Evolutionary conservation across 64 coral and sea anemone genomes (phyloP).

Genomic region (Astreopora myriophthalma): DNA sequence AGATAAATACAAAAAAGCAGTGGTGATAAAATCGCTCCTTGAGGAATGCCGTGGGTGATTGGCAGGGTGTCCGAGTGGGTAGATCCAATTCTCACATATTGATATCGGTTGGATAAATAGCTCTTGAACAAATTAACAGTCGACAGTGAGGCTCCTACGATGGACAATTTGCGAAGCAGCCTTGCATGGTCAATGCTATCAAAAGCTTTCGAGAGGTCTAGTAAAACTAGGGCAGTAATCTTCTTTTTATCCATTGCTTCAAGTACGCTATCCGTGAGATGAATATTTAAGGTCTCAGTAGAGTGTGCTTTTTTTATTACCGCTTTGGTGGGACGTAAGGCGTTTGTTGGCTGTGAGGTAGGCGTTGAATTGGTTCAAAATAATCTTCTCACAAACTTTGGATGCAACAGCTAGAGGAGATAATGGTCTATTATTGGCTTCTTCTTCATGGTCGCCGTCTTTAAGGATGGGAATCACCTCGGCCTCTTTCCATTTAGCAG

Average conservation of each 20-base stretch:
- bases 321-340: not conserved
- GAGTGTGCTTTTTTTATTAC: not conserved
- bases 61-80: not conserved
- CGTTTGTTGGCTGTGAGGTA: not conserved
- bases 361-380: not conserved
- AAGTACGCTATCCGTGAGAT: not conserved
- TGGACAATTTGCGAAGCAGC: constrained; percentile 5
- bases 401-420: constrained; percentile 18
- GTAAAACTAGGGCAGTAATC: constrained; percentile 2
- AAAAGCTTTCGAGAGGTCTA: constrained; percentile 15
- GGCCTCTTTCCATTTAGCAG: constrained; percentile 6
- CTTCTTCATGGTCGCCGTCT: constrained; percentile 17
- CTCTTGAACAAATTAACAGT: constrained; percentile 5
- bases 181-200: constrained; percentile 13
- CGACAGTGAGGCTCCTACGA: constrained; percentile 1
- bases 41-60: not conserved
- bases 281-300: not conserved
- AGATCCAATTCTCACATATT: not conserved
- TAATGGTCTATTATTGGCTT: constrained; percentile 11
- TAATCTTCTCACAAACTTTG: constrained; percentile 14
- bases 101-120: not conserved
- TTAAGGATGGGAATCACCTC: constrained; percentile 2
- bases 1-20: constrained; percentile 2
- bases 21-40: constrained; percentile 3
- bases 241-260: not conserved